Evolutionary conservation across 2,888 invertebrate genomes (phyloP), one percentile per base, ranked within the genome.

Genomic region (Galerucella calmariensis): DNA sequence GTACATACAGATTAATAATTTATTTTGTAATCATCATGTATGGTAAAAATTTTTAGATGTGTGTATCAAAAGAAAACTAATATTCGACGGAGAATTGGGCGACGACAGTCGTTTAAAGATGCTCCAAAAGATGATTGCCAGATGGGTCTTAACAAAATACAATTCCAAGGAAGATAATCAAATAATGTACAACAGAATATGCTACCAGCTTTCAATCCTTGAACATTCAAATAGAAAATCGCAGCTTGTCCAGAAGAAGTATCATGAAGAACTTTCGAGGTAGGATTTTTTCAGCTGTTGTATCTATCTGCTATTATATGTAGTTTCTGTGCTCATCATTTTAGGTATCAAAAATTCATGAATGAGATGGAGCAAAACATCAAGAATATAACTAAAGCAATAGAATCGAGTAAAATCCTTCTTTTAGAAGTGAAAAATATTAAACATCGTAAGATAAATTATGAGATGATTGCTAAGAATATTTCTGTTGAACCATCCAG

Each of bases 1-100:
- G 11, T 44, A 44, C 56, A 56, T 8, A 9, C 20, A 20, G 20
- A 20, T 56, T 16, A 20, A 56, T 20, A 20, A 56, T 16, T 8
- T 16, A 20, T 1, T 56, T 56, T 20, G 8, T 0, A 56, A 16
- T 56, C 9, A 16, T 20, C 35, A 8, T 41, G 8, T 41, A 9
- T 35, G 35, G 4, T 9, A 20, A 20, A 10, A 35, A 24, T 24
- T 88, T 89, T 2, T 86, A 97, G 98, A 99, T 88, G 98, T 98
- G 85, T 95, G 97, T 61, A 97, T 98, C 77, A 92, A 95, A 80
- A 91, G 97, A 80, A 92, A 97, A 79, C 89, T 99, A 56, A 88
- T 98, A 35, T 96, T 98, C 82, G 98, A 99, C 86, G 98, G 98
- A 16, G 98, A 98, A 11, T 96, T 95, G 11, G 98, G 97, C 27